Evolutionary conservation across 2,888 invertebrate genomes (phyloP), one percentile per base, ranked within the genome.

Genomic region (Drosophila pseudotakahashii): DNA sequence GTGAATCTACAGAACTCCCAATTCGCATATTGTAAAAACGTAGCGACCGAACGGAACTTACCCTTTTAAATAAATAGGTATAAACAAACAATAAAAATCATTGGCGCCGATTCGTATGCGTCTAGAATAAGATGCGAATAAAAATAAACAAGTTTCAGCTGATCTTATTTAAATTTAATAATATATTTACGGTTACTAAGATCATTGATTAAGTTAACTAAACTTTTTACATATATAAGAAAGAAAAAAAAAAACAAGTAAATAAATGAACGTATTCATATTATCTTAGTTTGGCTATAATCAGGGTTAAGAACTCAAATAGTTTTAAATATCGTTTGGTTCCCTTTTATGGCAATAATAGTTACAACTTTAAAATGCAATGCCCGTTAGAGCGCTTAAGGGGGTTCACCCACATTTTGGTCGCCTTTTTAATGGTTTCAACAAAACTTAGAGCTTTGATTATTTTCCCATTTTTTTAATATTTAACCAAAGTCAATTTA

Each of bases 111-210:
- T 39, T 39, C 14, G n/a, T 39, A 76, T 41, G 76, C 67, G 72
- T 63, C 52, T 45, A 42, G 23, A 62, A 41, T 3, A 10, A 9
- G 10, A 34, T 34, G 32, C 32, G 4, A 34, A 9, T 34, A 32
- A 61, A 70, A 63, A 50, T 13, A 53, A 37, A 68, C 42, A 60
- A 62, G 78, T 78, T 86, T 81, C 81, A 86, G 84, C 81, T 81
- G 81, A 81, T 81, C 81, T 81, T 81, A 83, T 78, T 83, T 81
- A 78, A 83, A 84, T 81, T 73, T 73, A 83, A 78, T 80, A 74
- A 78, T 87, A 70, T 81, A 74, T 78, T 76, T 81, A 80, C 78
- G 83, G 70, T 81, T 81, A 83, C 81, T 81, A 86, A 81, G 84
- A 86, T 86, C 83, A 83, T 85, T 86, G 67, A 78, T 78, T 86